A percentile compares a stretch with the other conserved stretches of the same genome.
phyloP scores from a whole-genome alignment of 2,888 invertebrate genomes.

The Plebejus anna region DNA sequence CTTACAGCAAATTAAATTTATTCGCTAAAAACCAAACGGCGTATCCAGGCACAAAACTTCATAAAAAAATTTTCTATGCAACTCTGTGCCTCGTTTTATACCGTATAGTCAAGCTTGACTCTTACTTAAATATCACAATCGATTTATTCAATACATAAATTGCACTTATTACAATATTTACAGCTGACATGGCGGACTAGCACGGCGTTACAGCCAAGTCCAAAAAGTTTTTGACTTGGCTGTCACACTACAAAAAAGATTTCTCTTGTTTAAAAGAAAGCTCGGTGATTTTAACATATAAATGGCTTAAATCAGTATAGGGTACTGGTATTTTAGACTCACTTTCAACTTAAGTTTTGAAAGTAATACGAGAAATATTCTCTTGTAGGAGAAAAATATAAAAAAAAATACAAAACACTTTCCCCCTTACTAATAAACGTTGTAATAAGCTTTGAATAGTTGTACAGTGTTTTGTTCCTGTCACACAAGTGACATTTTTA shows the following conservation, averaged over 20 bases:
- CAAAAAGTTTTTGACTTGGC: background rate
- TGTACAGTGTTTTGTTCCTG: too few species aligned
- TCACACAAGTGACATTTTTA: too few species aligned
- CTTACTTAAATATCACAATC: slow-evolving; percentile 64
- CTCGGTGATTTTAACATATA: too few species aligned
- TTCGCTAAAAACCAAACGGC: background rate
- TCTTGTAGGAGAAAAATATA: too few species aligned
- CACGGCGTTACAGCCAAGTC: background rate
- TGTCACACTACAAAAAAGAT: too few species aligned
- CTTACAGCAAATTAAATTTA: slow-evolving; percentile 27
- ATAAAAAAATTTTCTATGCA: background rate
- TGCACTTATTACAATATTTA: slow-evolving; percentile 45
- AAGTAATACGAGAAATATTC: too few species aligned
- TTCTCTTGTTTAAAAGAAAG: too few species aligned
- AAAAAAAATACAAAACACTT: background rate
- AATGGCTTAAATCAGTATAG: too few species aligned
- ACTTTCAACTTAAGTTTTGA: too few species aligned
- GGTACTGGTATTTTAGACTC: too few species aligned
- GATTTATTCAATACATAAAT: slow-evolving; percentile 53
- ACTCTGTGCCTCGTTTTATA: background rate
- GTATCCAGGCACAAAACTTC: background rate
- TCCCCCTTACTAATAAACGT: too few species aligned
- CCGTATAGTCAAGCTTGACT: slow-evolving; percentile 29
- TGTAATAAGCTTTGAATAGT: too few species aligned
- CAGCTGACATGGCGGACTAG: background rate